Evolutionary conservation across 2,113 vertebrate genomes (phyloP), one percentile per base, ranked within the genome.

Genomic region (Scalopus aquaticus): DNA sequence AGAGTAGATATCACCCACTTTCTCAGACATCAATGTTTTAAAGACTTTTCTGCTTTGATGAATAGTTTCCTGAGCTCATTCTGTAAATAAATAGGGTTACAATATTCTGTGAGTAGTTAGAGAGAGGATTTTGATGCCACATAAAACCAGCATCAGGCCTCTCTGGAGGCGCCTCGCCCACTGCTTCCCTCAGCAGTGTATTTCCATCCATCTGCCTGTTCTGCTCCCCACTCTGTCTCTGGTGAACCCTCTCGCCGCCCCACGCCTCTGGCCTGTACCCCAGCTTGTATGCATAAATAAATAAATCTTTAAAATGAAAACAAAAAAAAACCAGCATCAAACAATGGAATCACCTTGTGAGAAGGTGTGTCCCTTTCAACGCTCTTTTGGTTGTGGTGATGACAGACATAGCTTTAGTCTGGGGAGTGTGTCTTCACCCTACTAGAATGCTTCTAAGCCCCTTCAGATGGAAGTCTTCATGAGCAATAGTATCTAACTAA

Each of bases 21-120:
- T 87, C 76, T 96, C 44, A 22, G 56, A 60, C 35, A 74, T 64
- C 60, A 69, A 5, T 58, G 20, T 87, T 91, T 85, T 69, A 88
- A 67, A 91, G 35, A 79, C 9, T 54, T n/a, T 62, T 88, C 44
- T 94, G 73, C 51, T 83, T 56, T 84, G 39, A 46, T 72, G 15
- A 39, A 46, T 46, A 58, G 15, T 65, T 80, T 56, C 69, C 22
- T 72, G 37, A 83, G 22, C n/a, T 67, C 49, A 67, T 78, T 56
- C 12, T 16, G 73, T 78, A 86, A 80, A 73, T 37, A 77, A 32
- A 42, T 19, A 22, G 28, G 28, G 39, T 88, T 80, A 67, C 35
- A 60, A 46, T 60, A 64, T 56, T 64, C 58, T 77, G n/a, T 72
- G 80, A 46, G 3, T 20, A 81, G 69, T 26, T 44, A 54, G 17